Conservation (phyloP, 2,113 vertebrate species). For the Pao palembangensis region DNA sequence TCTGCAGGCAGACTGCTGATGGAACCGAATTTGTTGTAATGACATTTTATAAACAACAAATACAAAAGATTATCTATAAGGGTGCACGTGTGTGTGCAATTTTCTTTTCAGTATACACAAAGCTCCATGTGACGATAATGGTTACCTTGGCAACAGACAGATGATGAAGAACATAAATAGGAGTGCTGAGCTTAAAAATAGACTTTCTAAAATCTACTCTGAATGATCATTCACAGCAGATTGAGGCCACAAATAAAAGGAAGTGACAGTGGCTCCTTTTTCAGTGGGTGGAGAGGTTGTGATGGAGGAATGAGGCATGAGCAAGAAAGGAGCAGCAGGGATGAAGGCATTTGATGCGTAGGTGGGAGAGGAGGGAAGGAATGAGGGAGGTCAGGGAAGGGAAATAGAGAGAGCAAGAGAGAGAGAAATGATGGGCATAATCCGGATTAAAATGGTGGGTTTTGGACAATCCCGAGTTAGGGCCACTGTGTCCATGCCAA, state of each 20-base stretch:
- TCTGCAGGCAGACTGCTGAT: too few species aligned
- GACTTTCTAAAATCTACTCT: slow-evolving; percentile 38
- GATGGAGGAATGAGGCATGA: slow-evolving; percentile 30
- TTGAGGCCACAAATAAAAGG: slow-evolving; percentile 15
- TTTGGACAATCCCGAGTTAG: slow-evolving; percentile 69
- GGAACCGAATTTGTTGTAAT: too few species aligned
- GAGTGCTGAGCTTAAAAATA: slow-evolving; percentile 39
- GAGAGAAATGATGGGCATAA: slow-evolving; percentile 60
- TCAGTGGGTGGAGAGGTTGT: slow-evolving; percentile 7
- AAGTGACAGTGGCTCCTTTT: slow-evolving; percentile 11
- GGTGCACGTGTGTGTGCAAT: background rate
- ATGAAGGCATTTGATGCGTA: slow-evolving; percentile 10
- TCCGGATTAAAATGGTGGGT: slow-evolving; percentile 70
- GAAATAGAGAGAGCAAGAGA: slow-evolving; percentile 31
- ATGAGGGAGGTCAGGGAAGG: slow-evolving; percentile 21
- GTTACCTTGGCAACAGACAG: slow-evolving; percentile 57
- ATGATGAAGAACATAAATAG: slow-evolving; percentile 23
- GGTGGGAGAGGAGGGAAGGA: slow-evolving; percentile 6
- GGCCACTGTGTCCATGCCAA: slow-evolving; percentile 34
- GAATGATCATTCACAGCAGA: slow-evolving; percentile 13
- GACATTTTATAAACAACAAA: too few species aligned
- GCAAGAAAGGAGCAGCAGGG: slow-evolving; percentile 44
- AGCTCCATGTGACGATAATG: slow-evolving; percentile 21
- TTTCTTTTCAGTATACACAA: background rate
- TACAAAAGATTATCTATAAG: too few species aligned